Conservation (phyloP, 2,113 vertebrate genomes). For the Oreamnos americanus region DNA sequence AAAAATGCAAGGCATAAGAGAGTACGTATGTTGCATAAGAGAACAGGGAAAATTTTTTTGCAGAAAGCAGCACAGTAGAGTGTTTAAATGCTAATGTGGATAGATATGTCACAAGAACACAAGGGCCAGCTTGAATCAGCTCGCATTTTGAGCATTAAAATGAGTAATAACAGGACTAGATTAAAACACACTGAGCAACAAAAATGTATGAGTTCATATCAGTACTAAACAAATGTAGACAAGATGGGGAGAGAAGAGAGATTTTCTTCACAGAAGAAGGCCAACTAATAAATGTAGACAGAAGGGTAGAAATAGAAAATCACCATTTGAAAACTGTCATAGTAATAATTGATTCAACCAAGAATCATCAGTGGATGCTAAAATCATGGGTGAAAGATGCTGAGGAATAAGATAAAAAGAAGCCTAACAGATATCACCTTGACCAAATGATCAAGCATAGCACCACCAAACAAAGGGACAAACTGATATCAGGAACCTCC, state of each 20-base stretch:
- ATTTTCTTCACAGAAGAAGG: not conserved
- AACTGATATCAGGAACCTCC: not conserved
- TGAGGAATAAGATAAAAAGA: not conserved
- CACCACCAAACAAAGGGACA: not conserved
- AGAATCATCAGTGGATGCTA: not conserved
- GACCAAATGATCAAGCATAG: not conserved
- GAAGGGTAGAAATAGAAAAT: constrained; percentile 24
- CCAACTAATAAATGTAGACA: not conserved
- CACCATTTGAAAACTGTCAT: not conserved
- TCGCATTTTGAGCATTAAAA: not conserved
- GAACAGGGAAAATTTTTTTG: not conserved
- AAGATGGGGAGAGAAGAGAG: not conserved
- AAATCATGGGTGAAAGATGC: not conserved
- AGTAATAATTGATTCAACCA: not conserved
- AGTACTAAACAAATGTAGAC: not conserved
- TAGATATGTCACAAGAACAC: not conserved
- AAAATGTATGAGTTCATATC: not conserved
- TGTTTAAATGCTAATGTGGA: not conserved
- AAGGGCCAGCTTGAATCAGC: not conserved
- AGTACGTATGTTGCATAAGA: not conserved
- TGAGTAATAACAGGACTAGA: not conserved
- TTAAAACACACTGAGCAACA: not conserved
- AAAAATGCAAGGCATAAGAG: not conserved
- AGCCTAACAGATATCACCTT: not conserved
- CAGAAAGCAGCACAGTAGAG: not conserved